Evolutionary conservation across 2,797 vertebrate genomes (phyloP), one percentile per base, ranked within the genome.

Genomic region (Decapterus maruadsi): DNA sequence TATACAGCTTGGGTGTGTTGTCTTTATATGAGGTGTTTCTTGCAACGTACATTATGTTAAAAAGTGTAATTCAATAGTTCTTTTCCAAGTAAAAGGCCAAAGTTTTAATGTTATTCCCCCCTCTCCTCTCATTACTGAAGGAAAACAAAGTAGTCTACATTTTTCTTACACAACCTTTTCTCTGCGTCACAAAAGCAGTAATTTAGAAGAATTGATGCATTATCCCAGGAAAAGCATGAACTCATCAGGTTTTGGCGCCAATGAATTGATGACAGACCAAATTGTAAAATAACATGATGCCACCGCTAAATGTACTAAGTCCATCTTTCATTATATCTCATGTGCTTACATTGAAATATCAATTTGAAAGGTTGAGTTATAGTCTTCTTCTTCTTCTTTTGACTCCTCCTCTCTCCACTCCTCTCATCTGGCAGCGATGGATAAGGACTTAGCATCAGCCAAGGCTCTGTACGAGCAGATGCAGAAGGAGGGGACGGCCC

Each of bases 391-490:
- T 1, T 80, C 8, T 78, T 14, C 4, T 62, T 50, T 70, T 79
- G 57, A 72, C 57, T 14, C 2, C 26, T 9, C 50, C 31, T 42
- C 16, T 19, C 55, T 43, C 51, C 67, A 4, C 34, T 0, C 12
- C 5, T 87, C 64, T 72, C 69, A 16, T 71, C 70, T 83, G 65
- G 78, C 88, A 99, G 98, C 53, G 75, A 0, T 92, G 75, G 95
- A 97, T 86, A 94, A 91, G 6, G 95, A 99, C 86, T 82, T 97
- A 9, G 19, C 81, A 0, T 93, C 96, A 26, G 97, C 96, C 26
- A 96, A 96, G 88, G 91, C 92, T 45, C 78, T 97, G 4, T 93
- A 96, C 31, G 92, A 96, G 83, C 88, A 92, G 88, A 88, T 94
- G 85, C 93, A 94, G 89, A 83, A 81, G 0, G 94, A 96, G 84